These are phyloP conservation scores for Ailurus styani DNA, from an alignment of 2,113 vertebrate genomes.

Conservation along the genomic window DNA sequence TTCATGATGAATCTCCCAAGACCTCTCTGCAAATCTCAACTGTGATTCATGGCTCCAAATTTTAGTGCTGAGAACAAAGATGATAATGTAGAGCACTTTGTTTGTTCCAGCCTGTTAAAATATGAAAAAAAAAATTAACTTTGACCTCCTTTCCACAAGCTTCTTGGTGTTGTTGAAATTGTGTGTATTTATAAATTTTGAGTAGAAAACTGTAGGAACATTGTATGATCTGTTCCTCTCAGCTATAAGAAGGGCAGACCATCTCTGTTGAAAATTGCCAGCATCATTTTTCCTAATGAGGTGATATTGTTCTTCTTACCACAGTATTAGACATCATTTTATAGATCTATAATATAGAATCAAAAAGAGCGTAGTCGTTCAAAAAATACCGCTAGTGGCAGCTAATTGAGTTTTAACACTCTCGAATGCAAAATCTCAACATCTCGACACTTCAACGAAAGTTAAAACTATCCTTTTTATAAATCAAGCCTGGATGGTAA, in stretches of 20 bases:
- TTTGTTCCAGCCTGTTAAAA: not conserved
- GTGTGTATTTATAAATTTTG: not conserved
- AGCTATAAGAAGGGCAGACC: not conserved
- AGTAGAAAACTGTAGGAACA: not conserved
- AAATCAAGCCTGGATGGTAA: not conserved
- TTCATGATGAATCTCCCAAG: not conserved
- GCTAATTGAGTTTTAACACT: not conserved
- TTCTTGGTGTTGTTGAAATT: not conserved
- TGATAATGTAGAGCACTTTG: not conserved
- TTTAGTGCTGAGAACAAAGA: not conserved
- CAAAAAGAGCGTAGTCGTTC: not conserved
- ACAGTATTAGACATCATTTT: not conserved
- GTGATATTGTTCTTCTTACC: not conserved
- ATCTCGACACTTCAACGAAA: too few relatives aligned
- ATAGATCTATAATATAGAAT: not conserved
- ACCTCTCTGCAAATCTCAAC: not conserved
- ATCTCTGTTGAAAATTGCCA: not conserved
- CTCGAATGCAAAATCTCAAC: not conserved
- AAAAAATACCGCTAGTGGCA: not conserved
- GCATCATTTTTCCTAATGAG: not conserved
- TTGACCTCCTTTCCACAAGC: not conserved
- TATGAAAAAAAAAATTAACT: not conserved
- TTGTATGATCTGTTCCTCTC: not conserved
- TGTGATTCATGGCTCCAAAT: not conserved
- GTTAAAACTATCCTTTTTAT: not conserved